A percentile compares a stretch with the other conserved stretches of the same genome.
These are phyloP conservation scores for Pterocles orientalis DNA, from an alignment of 2,113 vertebrate genomes.

Conservation along the genomic window DNA sequence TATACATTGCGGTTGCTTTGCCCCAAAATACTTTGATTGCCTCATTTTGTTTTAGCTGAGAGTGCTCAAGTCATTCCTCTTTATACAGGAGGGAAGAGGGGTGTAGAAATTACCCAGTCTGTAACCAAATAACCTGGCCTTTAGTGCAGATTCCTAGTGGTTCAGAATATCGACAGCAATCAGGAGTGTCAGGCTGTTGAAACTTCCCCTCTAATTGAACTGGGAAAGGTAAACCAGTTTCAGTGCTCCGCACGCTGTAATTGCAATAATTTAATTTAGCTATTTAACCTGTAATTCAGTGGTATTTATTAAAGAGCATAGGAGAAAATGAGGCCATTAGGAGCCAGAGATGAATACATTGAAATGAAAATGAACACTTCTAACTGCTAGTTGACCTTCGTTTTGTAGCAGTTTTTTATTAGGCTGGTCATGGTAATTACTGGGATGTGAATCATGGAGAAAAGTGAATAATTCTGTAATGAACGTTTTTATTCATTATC, in stretches of 20 bases:
- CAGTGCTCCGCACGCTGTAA: slow-evolving; percentile 86
- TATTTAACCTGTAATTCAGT: slow-evolving; percentile 99
- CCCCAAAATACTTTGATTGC: slow-evolving; percentile 66
- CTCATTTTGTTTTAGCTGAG: slow-evolving; percentile 65
- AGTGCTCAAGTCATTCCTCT: slow-evolving; percentile 45
- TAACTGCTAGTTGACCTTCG: slow-evolving; percentile 99
- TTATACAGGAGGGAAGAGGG: slow-evolving; percentile 1
- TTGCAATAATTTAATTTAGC: slow-evolving; percentile 99
- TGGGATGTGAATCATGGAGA: slow-evolving; percentile 91
- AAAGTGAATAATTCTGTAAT: slow-evolving; percentile 95
- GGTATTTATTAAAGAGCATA: slow-evolving; percentile 99
- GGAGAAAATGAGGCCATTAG: slow-evolving; percentile 99
- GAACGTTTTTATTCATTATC: slow-evolving; percentile 95
- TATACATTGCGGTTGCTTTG: slow-evolving; percentile 59
- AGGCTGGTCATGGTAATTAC: slow-evolving; percentile 95
- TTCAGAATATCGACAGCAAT: slow-evolving; percentile 83
- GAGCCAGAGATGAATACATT: slow-evolving; percentile 97
- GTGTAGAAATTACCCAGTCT: slow-evolving; percentile 22
- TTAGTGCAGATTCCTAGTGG: slow-evolving; percentile 42
- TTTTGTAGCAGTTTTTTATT: slow-evolving; percentile 97
- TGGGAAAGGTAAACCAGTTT: slow-evolving; percentile 90
- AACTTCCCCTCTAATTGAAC: slow-evolving; percentile 90
- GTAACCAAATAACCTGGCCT: slow-evolving; percentile 63
- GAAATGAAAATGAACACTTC: slow-evolving; percentile 98
- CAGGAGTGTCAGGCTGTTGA: slow-evolving; percentile 80